Evolutionary conservation across 1,140 invertebrate species (phyloP).

Genomic region (Zaprionus camerounensis): DNA sequence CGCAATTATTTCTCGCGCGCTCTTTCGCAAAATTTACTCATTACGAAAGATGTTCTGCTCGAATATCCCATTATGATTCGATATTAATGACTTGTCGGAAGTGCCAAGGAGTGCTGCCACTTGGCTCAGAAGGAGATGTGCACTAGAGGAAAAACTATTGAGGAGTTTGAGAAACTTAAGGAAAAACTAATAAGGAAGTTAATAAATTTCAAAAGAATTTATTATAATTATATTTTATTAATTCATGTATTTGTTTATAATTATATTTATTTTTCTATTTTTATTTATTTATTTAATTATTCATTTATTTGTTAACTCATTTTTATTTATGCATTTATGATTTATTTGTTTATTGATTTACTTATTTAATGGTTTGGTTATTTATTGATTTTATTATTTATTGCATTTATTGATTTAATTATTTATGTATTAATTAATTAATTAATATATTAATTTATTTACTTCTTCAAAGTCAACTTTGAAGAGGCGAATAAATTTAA

Average conservation of each 20-base stretch:
- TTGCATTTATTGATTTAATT: too few species aligned
- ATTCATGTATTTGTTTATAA: too few species aligned
- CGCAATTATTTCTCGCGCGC: conserved; percentile 53
- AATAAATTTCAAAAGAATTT: background rate
- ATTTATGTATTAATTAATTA: too few species aligned
- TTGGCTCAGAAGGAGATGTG: background rate
- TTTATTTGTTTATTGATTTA: background rate
- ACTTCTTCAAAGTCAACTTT: too few species aligned
- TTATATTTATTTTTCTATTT: background rate
- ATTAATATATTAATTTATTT: too few species aligned
- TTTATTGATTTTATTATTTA: too few species aligned
- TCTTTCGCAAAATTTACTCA: conserved; percentile 53
- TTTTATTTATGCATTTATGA: too few species aligned
- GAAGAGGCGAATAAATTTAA: too few species aligned
- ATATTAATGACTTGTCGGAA: conserved; percentile 63
- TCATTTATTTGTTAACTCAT: too few species aligned
- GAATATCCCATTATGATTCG: conserved; percentile 44
- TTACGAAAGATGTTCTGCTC: conserved; percentile 54
- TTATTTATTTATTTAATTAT: background rate
- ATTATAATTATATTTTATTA: background rate
- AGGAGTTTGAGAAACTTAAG: background rate
- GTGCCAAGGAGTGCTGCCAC: conserved; percentile 19
- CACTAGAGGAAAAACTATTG: background rate
- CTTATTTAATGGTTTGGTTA: background rate
- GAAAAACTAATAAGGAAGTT: background rate